Base-by-base conservation (phyloP, 1,140 invertebrate genomes). In the Bombus balteatus region DNA sequence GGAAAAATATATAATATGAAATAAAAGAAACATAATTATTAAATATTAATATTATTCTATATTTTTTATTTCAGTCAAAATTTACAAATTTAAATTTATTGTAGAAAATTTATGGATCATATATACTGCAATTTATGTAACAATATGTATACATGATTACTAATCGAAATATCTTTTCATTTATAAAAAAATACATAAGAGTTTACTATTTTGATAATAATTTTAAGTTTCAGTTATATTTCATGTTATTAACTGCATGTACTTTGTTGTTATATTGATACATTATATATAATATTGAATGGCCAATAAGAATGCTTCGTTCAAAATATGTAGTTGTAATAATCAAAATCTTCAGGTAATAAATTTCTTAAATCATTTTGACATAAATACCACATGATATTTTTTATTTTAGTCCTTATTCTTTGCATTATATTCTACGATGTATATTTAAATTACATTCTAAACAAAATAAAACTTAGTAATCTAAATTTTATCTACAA, bases 301-400 rank as follows among this genome's bases (percentile, higher is more conserved):
- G 57, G 15, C 68, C 68, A 73, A 81, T 79, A 22, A 79, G 70
- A 59, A 18, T 18, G 28, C 10, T 74, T 25, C 9, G 3, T 81
- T 62, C 22, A 34, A 81, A 74, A 79, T 65, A 25, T 5, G 15
- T 39, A 70, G 12, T 15, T 13, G 10, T n/a, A 32, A 18, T 71
- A n/a, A 13, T 37, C 37, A 28, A 13, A 28, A 47, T 3, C n/a
- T 72, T 72, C 41, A 8, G 9, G 0, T 73, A 73, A 73, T 43
- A 47, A 43, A 43, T 47, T 43, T n/a, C 3, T 43, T 32, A 73
- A 73, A 43, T 47, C 41, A 32, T 47, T 32, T n/a, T 43, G 13
- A 10, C 25, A 41, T 71, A 41, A 41, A 57, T 57, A 3, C 9
- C 47, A 25, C 2, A 0, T 15, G 2, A 28, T 15, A 47, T 13